A percentile compares a stretch with the other conserved stretches of the same genome.
phyloP scores from a whole-genome alignment of 23 tunicate species.

The Styela clava region DNA sequence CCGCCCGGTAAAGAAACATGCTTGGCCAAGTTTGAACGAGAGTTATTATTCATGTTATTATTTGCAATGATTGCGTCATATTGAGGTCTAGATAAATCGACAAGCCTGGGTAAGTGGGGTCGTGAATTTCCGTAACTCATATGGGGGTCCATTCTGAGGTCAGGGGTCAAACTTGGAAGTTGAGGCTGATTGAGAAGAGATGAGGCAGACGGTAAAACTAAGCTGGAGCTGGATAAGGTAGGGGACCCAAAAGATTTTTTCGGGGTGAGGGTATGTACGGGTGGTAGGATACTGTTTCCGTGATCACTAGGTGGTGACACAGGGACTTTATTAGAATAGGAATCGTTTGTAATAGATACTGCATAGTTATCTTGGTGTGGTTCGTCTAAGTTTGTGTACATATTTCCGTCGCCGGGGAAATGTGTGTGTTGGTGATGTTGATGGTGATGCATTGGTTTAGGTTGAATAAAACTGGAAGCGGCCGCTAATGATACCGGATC shows the following conservation, averaged over 20 bases:
- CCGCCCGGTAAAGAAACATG: not conserved
- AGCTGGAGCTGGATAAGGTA: constrained; percentile 1
- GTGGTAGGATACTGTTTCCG: constrained; percentile 19
- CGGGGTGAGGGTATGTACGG: constrained; percentile 26
- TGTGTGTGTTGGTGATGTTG: not conserved
- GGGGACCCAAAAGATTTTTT: constrained; percentile 7
- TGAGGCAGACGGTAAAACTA: constrained; percentile 12
- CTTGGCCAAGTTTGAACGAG: constrained; percentile 2
- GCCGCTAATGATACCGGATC: constrained; percentile 24
- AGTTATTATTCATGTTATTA: constrained; percentile 20
- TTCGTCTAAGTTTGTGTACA: constrained; percentile 9
- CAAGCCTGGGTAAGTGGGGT: not conserved
- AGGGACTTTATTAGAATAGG: not conserved
- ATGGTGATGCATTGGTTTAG: constrained; percentile 13
- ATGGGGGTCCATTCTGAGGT: not conserved
- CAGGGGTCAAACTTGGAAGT: not conserved
- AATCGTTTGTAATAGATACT: constrained; percentile 3
- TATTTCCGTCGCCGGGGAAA: not conserved
- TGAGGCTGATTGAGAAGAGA: constrained; percentile 10
- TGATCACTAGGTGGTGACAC: constrained; percentile 17
- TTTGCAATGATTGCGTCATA: constrained; percentile 15
- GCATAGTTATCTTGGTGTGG: constrained; percentile 22
- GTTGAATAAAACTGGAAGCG: constrained; percentile 21
- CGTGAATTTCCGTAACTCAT: not conserved
- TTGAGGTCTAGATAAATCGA: constrained; percentile 1